Base-by-base conservation (phyloP, 2,888 invertebrate genomes). In the Drosophila percnosoma region DNA sequence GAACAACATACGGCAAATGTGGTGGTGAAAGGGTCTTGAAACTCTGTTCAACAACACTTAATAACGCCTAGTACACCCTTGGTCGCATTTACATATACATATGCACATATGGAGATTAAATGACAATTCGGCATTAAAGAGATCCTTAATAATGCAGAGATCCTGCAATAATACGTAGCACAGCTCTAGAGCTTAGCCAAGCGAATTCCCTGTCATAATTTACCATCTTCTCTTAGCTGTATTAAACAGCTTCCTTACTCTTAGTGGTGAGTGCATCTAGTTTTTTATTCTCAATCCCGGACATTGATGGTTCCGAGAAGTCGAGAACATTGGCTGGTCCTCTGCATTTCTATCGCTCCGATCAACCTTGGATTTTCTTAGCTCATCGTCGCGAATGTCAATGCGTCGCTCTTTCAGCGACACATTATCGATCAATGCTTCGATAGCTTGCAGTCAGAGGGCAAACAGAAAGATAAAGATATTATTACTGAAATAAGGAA, bases 141-240 rank as follows among this genome's bases (percentile, higher is more conserved):
- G 0, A 21, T 11, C 2, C 5, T 11, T 42, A 11, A 21, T n/a
- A n/a, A n/a, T n/a, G n/a, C n/a, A n/a, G n/a, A n/a, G n/a, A n/a
- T n/a, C n/a, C 21, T 42, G 5, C 6, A 11, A 11, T 11, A 21
- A 42, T 21, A 42, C 2, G 42, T 21, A 11, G 21, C 42, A 21
- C 21, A 40, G 10, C 2, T 40, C 10, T n/a, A n/a, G 2, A 40
- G 4, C 2, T 40, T 5, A 40, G 10, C 4, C 11, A n/a, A 40
- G 0, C n/a, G 2, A 10, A 0, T 4, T 10, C 10, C n/a, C 1
- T n/a, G 4, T n/a, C 10, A 40, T 40, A n/a, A 11, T 5, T 21
- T 42, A 1, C 4, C 11, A 42, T 21, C 11, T 21, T 42, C 21
- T 42, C 21, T 42, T n/a, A 11, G n/a, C n/a, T n/a, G n/a, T 10